phyloP scores from a whole-genome alignment of 2,797 vertebrate genomes.

The Rhinella marina region DNA sequence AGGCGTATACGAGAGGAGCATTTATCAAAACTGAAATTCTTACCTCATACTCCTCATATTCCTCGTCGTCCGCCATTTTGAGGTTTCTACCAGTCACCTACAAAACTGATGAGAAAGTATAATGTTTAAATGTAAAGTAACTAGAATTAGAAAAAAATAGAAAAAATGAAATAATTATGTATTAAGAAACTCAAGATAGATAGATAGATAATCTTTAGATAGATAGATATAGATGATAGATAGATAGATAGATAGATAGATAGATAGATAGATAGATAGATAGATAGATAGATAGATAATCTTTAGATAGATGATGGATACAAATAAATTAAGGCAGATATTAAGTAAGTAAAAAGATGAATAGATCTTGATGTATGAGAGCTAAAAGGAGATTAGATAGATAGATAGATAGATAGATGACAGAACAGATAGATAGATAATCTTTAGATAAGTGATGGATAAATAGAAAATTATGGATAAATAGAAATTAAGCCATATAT shows the following conservation, averaged over 20 bases:
- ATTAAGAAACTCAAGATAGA: neutral
- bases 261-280: too few relatives aligned
- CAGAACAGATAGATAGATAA: too few relatives aligned
- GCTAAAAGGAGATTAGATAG: too few relatives aligned
- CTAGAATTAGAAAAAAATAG: neutral
- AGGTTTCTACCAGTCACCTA: constrained; percentile 68
- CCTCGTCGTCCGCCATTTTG: constrained; percentile 81
- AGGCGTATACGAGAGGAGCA: neutral
- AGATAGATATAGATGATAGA: too few relatives aligned
- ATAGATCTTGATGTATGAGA: too few relatives aligned
- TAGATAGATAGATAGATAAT: too few relatives aligned
- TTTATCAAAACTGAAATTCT: constrained; percentile 65
- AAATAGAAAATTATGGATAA: neutral
- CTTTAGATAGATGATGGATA: too few relatives aligned
- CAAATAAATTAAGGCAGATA: too few relatives aligned
- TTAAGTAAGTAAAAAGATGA: too few relatives aligned
- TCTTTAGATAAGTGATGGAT: too few relatives aligned
- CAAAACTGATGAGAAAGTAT: constrained; percentile 69
- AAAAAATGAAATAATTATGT: neutral
- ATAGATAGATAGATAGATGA: neutral
- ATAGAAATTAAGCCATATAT: neutral
- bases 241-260: too few relatives aligned
- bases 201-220: too few relatives aligned
- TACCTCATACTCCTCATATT: constrained; percentile 87
- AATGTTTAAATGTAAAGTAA: neutral